Conservation (phyloP, 2,797 vertebrate genomes). For the Eleutherodactylus coqui region DNA sequence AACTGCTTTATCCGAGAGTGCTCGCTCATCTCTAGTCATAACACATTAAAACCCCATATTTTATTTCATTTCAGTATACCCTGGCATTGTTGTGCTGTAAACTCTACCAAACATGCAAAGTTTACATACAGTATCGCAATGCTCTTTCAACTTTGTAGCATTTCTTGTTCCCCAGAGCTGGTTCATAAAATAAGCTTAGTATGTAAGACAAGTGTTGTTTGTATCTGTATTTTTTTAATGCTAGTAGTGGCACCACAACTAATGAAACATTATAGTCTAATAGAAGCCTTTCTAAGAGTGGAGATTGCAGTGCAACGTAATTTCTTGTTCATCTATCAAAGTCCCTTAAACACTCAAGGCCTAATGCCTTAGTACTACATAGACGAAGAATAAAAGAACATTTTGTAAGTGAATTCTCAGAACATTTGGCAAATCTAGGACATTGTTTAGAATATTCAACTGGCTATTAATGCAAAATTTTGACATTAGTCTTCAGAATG, state of each 20-base stretch:
- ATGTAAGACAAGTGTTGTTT: background rate
- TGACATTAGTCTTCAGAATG: conserved; percentile 49
- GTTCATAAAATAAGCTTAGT: background rate
- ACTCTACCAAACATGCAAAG: too few relatives aligned
- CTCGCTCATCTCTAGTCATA: too few relatives aligned
- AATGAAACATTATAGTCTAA: background rate
- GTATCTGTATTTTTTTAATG: background rate
- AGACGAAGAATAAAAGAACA: background rate
- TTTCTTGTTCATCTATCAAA: background rate
- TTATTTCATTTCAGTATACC: too few relatives aligned
- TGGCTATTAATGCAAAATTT: conserved; percentile 13
- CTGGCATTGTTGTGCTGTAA: too few relatives aligned
- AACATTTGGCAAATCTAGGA: conserved; percentile 21
- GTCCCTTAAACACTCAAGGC: background rate
- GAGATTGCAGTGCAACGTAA: background rate
- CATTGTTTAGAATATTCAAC: conserved; percentile 25
- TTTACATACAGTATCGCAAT: too few relatives aligned
- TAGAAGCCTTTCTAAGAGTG: background rate
- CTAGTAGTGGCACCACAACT: background rate
- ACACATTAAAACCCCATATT: too few relatives aligned
- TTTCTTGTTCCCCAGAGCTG: background rate
- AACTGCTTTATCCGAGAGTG: too few relatives aligned
- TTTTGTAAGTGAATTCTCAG: conserved; percentile 9
- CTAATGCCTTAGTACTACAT: background rate
- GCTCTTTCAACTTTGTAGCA: too few relatives aligned